A percentile compares a stretch with the other conserved stretches of the same genome.
These are phyloP conservation scores for Trachelus tabidus DNA, from an alignment of 2,888 invertebrate species.

Conservation along the genomic window DNA sequence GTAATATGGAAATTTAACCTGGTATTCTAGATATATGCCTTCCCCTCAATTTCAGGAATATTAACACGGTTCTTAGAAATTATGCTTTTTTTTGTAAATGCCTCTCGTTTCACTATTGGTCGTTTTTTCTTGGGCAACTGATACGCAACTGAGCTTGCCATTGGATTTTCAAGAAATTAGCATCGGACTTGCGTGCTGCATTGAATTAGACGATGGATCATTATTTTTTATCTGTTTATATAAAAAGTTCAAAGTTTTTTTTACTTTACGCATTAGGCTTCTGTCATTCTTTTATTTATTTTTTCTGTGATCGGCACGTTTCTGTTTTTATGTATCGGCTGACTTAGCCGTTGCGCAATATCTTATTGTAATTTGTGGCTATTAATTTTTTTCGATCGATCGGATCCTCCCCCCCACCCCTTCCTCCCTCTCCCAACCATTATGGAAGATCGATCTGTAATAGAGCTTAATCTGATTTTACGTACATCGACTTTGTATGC, in stretches of 20 bases:
- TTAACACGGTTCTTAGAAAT: neutral
- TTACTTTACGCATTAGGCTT: neutral
- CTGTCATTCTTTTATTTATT: neutral
- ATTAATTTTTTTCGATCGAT: neutral
- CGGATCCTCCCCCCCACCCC: neutral
- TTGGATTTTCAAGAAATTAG: neutral
- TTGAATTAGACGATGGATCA: neutral
- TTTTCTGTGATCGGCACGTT: neutral
- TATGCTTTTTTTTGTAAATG: neutral
- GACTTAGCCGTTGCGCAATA: neutral
- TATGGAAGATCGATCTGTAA: neutral
- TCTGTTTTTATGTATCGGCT: neutral
- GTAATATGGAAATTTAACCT: neutral
- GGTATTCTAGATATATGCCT: neutral
- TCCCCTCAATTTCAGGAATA: neutral
- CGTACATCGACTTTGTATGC: neutral
- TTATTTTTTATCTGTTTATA: neutral
- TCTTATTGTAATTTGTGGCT: neutral
- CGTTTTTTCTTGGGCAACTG: neutral
- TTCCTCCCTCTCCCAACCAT: neutral
- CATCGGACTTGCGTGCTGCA: neutral
- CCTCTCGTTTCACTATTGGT: neutral
- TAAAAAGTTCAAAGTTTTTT: neutral
- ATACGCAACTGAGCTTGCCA: neutral
- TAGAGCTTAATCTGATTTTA: neutral